Evolutionary conservation across 2,888 invertebrate species (phyloP), one percentile per base, ranked within the genome.

Genomic region (Pecten maximus): DNA sequence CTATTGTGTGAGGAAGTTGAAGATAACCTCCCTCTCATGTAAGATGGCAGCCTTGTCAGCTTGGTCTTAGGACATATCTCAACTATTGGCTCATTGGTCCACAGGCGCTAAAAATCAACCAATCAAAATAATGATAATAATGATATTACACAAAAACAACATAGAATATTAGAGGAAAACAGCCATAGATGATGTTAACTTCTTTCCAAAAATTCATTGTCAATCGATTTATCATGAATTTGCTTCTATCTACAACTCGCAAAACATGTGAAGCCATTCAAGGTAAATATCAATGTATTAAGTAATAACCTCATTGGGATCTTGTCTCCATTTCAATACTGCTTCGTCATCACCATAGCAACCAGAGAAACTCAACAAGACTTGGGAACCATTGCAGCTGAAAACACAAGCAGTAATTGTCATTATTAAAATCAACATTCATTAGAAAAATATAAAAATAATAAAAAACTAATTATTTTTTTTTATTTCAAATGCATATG

Each of bases 271-370:
- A 48, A 2, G 15, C 48, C 8, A 54, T n/a, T 54, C 23, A 2
- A 54, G n/a, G 6, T 54, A 50, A 8, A 50, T 8, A 15, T 8
- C 16, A 16, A 54, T n/a, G n/a, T 19, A 54, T 1, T 54, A 19
- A 54, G 23, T 54, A 54, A 54, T 92, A 93, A 96, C 96, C 94
- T 97, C 97, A 92, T 96, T 96, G 87, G 95, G 93, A 91, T 97
- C 97, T 91, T 95, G 95, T 40, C 94, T 96, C 97, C 97, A 97
- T 89, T 96, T 96, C n/a, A 97, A 94, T n/a, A 97, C 96, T 35
- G 97, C 96, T 94, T 97, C 97, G 91, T 97, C 97, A 93, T 97
- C 97, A 40, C 96, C 96, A 94, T 97, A 97, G 92, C 96, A 96
- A 89, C 97, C 97, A 90, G 97, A 96, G 91, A 97, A 97, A 89